phyloP scores from a whole-genome alignment of 2,888 invertebrate genomes.

The Diloba caeruleocephala region DNA sequence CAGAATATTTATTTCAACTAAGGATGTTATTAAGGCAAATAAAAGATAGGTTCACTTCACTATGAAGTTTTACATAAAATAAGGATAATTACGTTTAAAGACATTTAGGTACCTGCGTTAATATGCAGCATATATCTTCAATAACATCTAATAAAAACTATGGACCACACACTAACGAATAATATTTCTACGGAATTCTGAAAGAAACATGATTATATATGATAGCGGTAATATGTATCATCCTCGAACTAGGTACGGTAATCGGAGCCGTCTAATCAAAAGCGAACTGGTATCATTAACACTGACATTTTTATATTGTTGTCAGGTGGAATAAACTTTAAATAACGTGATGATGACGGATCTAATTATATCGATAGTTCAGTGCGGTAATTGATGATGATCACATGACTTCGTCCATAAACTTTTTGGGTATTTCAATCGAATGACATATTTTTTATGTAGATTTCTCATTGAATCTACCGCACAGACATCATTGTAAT shows the following conservation, averaged over 20 bases:
- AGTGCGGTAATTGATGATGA: background rate
- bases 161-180: too few species aligned
- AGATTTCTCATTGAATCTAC: too few species aligned
- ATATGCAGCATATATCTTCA: too few species aligned
- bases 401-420: too few species aligned
- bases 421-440: too few species aligned
- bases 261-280: conserved; percentile 26
- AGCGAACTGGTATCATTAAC: conserved; percentile 19
- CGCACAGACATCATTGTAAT: too few species aligned
- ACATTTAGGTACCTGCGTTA: too few species aligned
- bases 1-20: too few species aligned
- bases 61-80: background rate
- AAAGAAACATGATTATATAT: conserved; percentile 10
- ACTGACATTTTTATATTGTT: conserved; percentile 39
- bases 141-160: too few species aligned
- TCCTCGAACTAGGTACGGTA: conserved; percentile 40
- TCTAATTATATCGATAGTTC: conserved; percentile 13
- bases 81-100: conserved; percentile 1
- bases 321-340: conserved; percentile 36
- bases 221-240: conserved; percentile 7
- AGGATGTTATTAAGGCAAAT: too few species aligned
- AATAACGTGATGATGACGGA: conserved; percentile 31
- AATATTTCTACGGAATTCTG: conserved; percentile 4
- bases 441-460: too few species aligned
- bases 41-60: too few species aligned